Conservation (phyloP, 2,797 vertebrate species). For the Trematomus bernacchii region DNA sequence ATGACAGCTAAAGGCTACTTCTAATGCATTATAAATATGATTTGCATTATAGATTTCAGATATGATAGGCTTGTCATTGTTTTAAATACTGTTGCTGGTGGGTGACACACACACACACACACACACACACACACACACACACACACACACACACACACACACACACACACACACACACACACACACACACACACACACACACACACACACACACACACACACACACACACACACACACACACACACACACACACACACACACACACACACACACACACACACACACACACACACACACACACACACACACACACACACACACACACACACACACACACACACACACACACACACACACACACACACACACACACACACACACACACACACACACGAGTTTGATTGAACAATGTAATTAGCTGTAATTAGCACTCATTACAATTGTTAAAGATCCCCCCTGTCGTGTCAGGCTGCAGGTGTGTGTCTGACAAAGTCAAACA, state of each 20-base stretch:
- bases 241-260: slow-evolving; percentile 42
- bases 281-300: slow-evolving; percentile 43
- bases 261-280: slow-evolving; percentile 29
- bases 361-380: slow-evolving; percentile 30
- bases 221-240: slow-evolving; percentile 27
- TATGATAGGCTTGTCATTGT: slow-evolving; percentile 2
- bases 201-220: slow-evolving; percentile 40
- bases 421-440: slow-evolving; percentile 83
- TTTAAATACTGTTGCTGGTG: slow-evolving; percentile 36
- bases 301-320: slow-evolving; percentile 38
- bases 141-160: slow-evolving; percentile 38
- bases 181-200: slow-evolving; percentile 35
- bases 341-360: slow-evolving; percentile 46
- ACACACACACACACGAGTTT: slow-evolving; percentile 58
- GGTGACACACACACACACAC: slow-evolving; percentile 35
- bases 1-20: too few species aligned
- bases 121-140: slow-evolving; percentile 38
- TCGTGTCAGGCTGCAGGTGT: slow-evolving; percentile 78
- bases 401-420: slow-evolving; percentile 85
- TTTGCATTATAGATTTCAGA: not conserved
- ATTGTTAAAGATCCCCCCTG: slow-evolving; percentile 78
- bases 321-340: slow-evolving; percentile 41
- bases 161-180: slow-evolving; percentile 46
- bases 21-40: too few species aligned
- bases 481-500: slow-evolving; percentile 38